phyloP scores from a whole-genome alignment of 2,113 vertebrate species.

The Oncorhynchus nerka region DNA sequence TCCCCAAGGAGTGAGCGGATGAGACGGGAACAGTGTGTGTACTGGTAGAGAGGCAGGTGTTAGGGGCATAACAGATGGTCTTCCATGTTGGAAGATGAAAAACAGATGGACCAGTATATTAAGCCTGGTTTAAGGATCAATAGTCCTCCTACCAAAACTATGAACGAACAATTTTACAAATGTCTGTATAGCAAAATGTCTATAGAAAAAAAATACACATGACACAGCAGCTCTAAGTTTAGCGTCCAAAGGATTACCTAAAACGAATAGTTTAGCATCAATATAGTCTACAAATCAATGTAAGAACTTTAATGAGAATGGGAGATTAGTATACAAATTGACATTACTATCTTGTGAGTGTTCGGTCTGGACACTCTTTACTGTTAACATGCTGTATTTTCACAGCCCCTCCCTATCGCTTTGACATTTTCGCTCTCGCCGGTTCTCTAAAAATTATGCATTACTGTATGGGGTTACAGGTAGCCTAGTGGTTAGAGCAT shows the following conservation, averaged over 20 bases:
- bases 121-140: slow-evolving; percentile 56
- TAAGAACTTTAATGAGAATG: too few species aligned
- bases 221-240: too few species aligned
- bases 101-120: slow-evolving; percentile 59
- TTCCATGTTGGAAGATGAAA: slow-evolving; percentile 56
- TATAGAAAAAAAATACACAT: not conserved
- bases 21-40: not conserved
- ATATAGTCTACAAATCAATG: too few species aligned
- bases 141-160: slow-evolving; percentile 36
- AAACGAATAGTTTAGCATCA: too few species aligned
- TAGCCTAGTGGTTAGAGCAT: too few species aligned
- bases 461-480: not conserved
- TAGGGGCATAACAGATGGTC: slow-evolving; percentile 56
- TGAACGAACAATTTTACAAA: slow-evolving; percentile 8
- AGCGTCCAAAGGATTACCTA: too few species aligned
- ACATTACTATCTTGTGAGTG: not conserved
- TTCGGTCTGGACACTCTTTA: not conserved
- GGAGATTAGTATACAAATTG: not conserved
- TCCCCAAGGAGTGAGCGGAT: too few species aligned
- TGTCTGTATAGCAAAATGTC: not conserved
- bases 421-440: slow-evolving; percentile 22
- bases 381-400: not conserved
- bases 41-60: slow-evolving; percentile 36
- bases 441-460: slow-evolving; percentile 21
- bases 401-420: not conserved